Conservation (phyloP, 2,888 invertebrate genomes). For the Tanypteryx hageni region DNA sequence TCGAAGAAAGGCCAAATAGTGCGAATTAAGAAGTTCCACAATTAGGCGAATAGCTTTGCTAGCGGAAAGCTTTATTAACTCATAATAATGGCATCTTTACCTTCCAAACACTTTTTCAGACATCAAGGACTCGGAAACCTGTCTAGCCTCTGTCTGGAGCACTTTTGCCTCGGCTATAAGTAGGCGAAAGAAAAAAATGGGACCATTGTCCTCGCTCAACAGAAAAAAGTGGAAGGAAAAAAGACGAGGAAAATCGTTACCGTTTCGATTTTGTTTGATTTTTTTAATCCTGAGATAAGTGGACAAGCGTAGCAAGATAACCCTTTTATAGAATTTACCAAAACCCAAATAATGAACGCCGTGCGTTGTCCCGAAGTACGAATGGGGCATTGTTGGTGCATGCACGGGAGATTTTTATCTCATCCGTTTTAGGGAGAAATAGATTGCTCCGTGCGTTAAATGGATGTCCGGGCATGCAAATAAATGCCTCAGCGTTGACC, state of each 20-base stretch:
- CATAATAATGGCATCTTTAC: too few relatives aligned
- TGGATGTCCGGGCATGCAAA: neutral
- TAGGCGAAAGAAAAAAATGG: neutral
- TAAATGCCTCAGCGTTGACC: neutral
- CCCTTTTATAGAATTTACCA: neutral
- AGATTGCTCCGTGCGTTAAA: neutral
- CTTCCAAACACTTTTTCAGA: neutral
- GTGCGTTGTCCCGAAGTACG: conserved; percentile 3
- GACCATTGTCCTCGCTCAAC: neutral
- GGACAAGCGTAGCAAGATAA: neutral
- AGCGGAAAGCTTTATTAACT: too few relatives aligned
- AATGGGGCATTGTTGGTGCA: neutral
- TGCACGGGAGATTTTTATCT: neutral
- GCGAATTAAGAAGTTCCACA: too few relatives aligned
- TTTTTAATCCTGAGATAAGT: neutral
- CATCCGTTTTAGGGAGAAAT: neutral
- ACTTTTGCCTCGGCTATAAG: neutral
- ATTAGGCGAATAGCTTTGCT: too few relatives aligned
- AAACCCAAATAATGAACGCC: neutral
- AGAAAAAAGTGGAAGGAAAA: neutral
- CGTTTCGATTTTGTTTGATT: neutral
- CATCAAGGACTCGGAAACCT: neutral
- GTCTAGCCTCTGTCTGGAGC: neutral
- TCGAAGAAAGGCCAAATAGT: too few relatives aligned
- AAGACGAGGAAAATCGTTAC: neutral